phyloP scores from a whole-genome alignment of 2,113 vertebrate species.

The Gobiocypris rarus region DNA sequence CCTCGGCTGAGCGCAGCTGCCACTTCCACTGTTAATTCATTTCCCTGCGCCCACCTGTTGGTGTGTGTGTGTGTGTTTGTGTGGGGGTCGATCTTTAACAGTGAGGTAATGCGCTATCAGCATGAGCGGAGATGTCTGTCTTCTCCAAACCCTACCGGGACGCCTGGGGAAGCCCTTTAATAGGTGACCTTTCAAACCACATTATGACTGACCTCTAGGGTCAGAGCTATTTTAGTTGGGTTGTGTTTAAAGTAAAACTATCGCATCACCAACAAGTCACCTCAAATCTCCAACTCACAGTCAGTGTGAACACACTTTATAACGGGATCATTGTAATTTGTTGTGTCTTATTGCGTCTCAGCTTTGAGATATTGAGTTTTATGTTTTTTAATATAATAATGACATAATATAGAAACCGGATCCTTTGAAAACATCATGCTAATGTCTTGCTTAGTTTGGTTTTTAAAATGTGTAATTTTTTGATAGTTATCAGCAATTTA shows the following conservation, averaged over 20 bases:
- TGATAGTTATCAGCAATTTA: neutral
- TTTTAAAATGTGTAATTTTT: neutral
- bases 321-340: neutral
- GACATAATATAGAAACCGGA: too few species aligned
- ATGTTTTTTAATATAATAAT: too few species aligned
- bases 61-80: neutral
- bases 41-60: conserved; percentile 45
- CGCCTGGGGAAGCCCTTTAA: conserved; percentile 42
- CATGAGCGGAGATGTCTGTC: conserved; percentile 31
- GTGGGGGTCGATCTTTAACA: conserved; percentile 13
- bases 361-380: neutral
- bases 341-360: neutral
- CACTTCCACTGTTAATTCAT: conserved; percentile 37
- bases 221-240: conserved; percentile 17
- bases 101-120: conserved; percentile 48
- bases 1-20: conserved; percentile 21
- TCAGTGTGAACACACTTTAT: neutral
- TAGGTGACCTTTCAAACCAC: conserved; percentile 32
- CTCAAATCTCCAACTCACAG: neutral
- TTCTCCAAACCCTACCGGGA: neutral
- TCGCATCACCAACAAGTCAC: neutral
- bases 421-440: neutral
- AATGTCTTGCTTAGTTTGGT: neutral
- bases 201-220: neutral
- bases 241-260: neutral